Percentiles rank a stretch among this genome's conserved stretches.
These are phyloP conservation scores for Epirrita christyi DNA, from an alignment of 2,888 invertebrate genomes.

Conservation along the genomic window DNA sequence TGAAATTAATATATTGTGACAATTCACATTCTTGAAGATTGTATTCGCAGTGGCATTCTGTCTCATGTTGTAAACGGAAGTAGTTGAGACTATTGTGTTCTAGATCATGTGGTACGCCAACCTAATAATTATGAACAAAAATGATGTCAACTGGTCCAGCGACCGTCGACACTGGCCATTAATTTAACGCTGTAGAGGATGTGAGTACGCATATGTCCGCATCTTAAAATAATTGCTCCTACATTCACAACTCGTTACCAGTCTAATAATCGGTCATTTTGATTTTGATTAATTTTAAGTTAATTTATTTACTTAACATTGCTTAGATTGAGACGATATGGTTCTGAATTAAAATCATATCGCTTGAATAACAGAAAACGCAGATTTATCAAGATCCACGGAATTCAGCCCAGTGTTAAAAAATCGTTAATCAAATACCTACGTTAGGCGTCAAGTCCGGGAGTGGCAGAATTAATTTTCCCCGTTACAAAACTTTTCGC, in stretches of 20 bases:
- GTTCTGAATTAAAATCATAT: neutral
- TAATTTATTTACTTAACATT: too few relatives aligned
- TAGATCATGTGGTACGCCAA: conserved; percentile 33
- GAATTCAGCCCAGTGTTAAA: conserved; percentile 30
- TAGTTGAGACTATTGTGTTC: conserved; percentile 36
- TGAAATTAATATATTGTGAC: conserved; percentile 24
- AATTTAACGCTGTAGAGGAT: conserved; percentile 36
- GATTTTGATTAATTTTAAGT: neutral
- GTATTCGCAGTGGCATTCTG: conserved; percentile 24
- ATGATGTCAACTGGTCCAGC: conserved; percentile 43
- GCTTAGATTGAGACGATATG: too few relatives aligned
- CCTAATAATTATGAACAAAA: conserved; percentile 41
- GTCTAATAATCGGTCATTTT: conserved; percentile 27
- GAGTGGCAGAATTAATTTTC: conserved; percentile 44
- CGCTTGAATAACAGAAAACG: neutral
- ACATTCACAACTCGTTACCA: conserved; percentile 26
- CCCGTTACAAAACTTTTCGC: conserved; percentile 46
- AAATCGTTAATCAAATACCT: conserved; percentile 43
- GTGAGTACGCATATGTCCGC: conserved; percentile 25
- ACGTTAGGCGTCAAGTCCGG: conserved; percentile 44
- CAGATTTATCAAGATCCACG: neutral
- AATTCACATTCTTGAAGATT: conserved; percentile 24
- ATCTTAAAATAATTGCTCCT: conserved; percentile 42
- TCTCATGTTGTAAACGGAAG: conserved; percentile 36
- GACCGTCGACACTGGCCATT: conserved; percentile 37